Evolutionary conservation across 2,888 invertebrate species (phyloP).

Genomic region (Xanthostigma xanthostigma): DNA sequence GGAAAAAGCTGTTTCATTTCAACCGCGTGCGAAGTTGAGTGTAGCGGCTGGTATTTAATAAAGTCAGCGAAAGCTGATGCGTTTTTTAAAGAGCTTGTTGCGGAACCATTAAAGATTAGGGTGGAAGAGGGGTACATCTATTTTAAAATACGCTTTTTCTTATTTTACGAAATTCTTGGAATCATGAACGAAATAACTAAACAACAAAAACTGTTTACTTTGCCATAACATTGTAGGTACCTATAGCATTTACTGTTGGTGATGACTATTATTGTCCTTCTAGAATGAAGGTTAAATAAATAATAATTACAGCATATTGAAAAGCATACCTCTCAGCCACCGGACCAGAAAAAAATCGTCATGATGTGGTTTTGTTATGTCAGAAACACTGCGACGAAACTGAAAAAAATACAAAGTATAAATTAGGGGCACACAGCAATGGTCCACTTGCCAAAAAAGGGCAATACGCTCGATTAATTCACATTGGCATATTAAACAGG

Average conservation of each 20-base stretch:
- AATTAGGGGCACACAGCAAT: not conserved
- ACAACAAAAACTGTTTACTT: not conserved
- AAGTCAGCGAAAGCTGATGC: too few species aligned
- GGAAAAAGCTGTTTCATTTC: too few species aligned
- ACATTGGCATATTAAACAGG: too few species aligned
- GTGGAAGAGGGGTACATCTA: too few species aligned
- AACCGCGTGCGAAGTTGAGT: too few species aligned
- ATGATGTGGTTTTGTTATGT: constrained; percentile 51
- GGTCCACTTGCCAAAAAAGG: not conserved
- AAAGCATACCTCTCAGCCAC: constrained; percentile 59
- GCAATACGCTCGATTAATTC: not conserved
- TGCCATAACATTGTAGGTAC: too few species aligned
- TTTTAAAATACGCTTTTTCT: too few species aligned
- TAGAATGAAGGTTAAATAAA: not conserved
- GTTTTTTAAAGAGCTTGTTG: too few species aligned
- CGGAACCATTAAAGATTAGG: too few species aligned
- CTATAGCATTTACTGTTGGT: not conserved
- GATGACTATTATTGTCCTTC: not conserved
- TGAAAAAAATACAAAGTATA: constrained; percentile 33
- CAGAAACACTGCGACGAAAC: constrained; percentile 58
- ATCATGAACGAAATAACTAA: not conserved
- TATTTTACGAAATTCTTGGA: too few species aligned
- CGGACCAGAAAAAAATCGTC: constrained; percentile 65
- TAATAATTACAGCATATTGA: not conserved
- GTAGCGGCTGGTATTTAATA: too few species aligned